Base-by-base conservation (phyloP, 2,888 invertebrate species). In the Sarcophaga caerulescens region DNA sequence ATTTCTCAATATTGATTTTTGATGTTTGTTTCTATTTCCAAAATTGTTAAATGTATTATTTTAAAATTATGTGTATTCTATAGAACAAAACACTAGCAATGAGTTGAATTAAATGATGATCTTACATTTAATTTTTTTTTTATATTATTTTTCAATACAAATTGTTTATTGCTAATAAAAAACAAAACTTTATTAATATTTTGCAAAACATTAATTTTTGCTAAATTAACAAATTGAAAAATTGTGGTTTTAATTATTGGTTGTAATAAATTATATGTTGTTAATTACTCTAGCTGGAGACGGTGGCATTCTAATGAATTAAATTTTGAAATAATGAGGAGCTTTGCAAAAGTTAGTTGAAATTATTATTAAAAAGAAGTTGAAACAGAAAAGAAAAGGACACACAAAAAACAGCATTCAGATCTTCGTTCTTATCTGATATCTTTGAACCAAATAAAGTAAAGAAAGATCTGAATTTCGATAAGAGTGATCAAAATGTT, bases 31-130 rank as follows among this genome's bases (percentile, higher is more conserved):
- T 62, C 44, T 63, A 17, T 60, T 17, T 70, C 11, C n/a, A 70
- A 85, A 82, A 65, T 79, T 76, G 57, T 75, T 57, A 62, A 70
- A 14, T 73, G 57, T 82, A 80, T 76, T 66, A 79, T 71, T 59
- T 82, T 47, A 23, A n/a, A 19, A 21, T 57, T 35, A 35, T 35
- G 8, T 35, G 8, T 35, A 10, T 10, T 35, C 8, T 8, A 8
- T 35, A 35, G 35, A 35, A 35, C 35, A 35, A 35, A 35, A 35
- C 8, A 35, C 44, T 14, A n/a, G 6, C 12, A 60, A 19, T 12
- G 21, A 63, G 59, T 44, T 47, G 65, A 21, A 14, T 69, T n/a
- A 25, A 65, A 60, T 23, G 21, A 71, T 77, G 69, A 81, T 69
- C 47, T 78, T 81, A 35, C 73, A 78, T 62, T 83, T 19, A 73